Evolutionary conservation across 2,113 vertebrate species (phyloP).

Genomic region (Grammatotria lemairii): DNA sequence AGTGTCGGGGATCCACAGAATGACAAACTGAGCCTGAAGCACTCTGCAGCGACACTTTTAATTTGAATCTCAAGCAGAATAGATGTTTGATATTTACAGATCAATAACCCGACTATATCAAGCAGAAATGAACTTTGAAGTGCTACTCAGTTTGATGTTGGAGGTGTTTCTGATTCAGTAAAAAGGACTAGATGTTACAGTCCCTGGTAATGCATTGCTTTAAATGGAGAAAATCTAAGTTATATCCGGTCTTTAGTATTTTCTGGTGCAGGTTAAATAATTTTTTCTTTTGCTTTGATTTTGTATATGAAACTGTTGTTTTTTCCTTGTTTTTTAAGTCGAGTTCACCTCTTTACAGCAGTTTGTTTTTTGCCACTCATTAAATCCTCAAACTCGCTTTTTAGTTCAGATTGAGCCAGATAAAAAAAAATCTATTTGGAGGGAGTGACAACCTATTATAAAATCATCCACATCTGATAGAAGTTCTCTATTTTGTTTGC

Average conservation of each 20-base stretch:
- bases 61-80: background rate
- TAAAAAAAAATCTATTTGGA: background rate
- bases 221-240: background rate
- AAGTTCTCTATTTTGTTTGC: background rate
- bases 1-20: background rate
- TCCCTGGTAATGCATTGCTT: background rate
- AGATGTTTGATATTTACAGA: background rate
- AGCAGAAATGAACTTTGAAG: background rate
- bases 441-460: background rate
- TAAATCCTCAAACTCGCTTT: background rate
- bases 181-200: background rate
- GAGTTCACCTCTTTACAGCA: background rate
- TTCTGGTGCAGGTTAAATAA: background rate
- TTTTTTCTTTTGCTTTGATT: background rate
- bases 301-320: background rate
- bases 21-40: background rate
- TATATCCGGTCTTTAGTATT: background rate
- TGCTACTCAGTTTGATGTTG: background rate
- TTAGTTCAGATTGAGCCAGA: background rate
- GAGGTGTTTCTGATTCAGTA: background rate
- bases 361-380: background rate
- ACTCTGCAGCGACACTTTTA: background rate
- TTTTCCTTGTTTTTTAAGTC: background rate
- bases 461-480: background rate
- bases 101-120: accelerated